Conservation (phyloP, 2,113 vertebrate genomes). For the Chaetodon trifascialis region DNA sequence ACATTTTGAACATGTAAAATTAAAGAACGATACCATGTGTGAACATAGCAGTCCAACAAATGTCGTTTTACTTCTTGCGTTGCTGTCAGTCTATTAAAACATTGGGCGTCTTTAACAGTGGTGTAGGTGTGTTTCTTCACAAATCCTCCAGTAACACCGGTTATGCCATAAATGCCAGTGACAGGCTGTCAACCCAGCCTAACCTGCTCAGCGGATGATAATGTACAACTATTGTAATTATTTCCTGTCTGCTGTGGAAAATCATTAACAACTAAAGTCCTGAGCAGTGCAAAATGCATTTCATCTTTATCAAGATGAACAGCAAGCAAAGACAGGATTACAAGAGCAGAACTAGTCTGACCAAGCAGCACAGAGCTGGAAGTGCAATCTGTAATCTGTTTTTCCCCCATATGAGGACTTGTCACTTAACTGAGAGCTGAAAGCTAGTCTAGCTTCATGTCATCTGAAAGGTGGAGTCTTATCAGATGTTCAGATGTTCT, state of each 20-base stretch:
- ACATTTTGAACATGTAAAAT: background rate
- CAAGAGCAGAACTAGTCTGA: background rate
- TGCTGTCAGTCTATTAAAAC: background rate
- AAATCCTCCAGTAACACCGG: background rate
- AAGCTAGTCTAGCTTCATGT: no score
- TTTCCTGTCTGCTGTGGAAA: background rate
- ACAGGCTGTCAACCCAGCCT: slow-evolving; percentile 6
- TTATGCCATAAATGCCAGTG: background rate
- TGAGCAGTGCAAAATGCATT: background rate
- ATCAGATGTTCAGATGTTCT: background rate
- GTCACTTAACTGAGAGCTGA: background rate
- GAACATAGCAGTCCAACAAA: no score
- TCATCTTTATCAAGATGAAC: background rate
- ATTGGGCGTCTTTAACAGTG: background rate
- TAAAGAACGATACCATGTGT: background rate
- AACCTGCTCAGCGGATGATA: slow-evolving; percentile 15
- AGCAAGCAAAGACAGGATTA: background rate
- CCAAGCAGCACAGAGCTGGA: background rate
- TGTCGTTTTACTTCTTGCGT: no score
- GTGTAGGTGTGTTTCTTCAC: background rate
- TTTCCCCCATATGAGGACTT: background rate
- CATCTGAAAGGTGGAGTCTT: background rate
- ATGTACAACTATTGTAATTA: background rate
- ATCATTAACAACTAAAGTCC: background rate
- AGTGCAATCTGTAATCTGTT: background rate